Conservation (phyloP, 2,797 vertebrate species). For the Epinephelus awoara region DNA sequence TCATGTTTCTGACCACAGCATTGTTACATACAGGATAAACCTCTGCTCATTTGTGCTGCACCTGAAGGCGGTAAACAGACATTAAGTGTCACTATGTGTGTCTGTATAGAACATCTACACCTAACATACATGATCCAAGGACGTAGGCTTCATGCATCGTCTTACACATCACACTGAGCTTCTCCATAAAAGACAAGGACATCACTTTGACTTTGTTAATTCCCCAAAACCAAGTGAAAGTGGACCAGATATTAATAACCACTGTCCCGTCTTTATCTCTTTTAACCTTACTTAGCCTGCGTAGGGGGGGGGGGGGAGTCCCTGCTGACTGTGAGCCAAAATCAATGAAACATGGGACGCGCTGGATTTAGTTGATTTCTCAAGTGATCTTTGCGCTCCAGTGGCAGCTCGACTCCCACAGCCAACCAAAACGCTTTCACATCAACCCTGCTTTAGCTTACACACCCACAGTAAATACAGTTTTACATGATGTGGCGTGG, state of each 20-base stretch:
- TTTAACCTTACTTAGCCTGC: conserved; percentile 51
- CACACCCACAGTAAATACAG: conserved; percentile 26
- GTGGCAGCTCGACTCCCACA: conserved; percentile 43
- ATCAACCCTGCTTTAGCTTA: conserved; percentile 11
- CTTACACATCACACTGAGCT: neutral
- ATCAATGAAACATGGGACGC: conserved; percentile 65
- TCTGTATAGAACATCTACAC: neutral
- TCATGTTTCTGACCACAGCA: neutral
- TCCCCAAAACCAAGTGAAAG: conserved; percentile 22
- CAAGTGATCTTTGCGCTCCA: conserved; percentile 65
- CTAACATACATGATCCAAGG: neutral
- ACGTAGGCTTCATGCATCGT: neutral
- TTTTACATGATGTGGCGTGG: neutral
- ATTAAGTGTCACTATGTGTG: neutral
- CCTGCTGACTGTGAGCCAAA: conserved; percentile 57
- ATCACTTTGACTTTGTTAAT: conserved; percentile 6
- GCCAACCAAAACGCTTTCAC: conserved; percentile 15
- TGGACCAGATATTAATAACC: conserved; percentile 43
- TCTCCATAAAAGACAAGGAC: neutral
- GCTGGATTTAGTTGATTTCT: conserved; percentile 69
- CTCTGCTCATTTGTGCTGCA: conserved; percentile 13
- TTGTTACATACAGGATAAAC: conserved; percentile 26
- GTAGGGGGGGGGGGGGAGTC: conserved; percentile 5
- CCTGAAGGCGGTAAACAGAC: neutral
- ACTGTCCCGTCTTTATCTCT: conserved; percentile 33